phyloP scores from a whole-genome alignment of 2,113 vertebrate genomes.

The Nestor notabilis region DNA sequence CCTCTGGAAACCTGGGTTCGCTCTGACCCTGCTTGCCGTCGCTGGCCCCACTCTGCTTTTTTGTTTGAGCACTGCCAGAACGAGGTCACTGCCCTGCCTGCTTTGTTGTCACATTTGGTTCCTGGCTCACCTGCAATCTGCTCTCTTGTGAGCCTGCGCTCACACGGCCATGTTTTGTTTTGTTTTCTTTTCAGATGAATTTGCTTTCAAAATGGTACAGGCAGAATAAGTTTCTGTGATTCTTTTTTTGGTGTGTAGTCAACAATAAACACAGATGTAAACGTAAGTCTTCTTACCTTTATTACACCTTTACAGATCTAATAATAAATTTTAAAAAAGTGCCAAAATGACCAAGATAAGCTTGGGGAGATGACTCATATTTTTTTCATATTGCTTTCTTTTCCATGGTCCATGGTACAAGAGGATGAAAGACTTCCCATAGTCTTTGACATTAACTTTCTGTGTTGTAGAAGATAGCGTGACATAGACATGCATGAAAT shows the following conservation, averaged over 20 bases:
- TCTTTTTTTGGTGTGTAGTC: background rate
- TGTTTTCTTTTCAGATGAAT: background rate
- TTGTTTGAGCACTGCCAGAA: background rate
- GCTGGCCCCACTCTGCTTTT: background rate
- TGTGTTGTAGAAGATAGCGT: background rate
- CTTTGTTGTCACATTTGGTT: rapidly evolving
- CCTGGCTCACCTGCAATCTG: background rate
- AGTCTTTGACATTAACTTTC: background rate
- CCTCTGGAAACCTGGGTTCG: background rate
- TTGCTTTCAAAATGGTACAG: background rate
- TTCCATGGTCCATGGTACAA: background rate
- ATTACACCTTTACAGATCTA: background rate
- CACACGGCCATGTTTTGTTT: background rate
- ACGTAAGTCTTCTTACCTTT: background rate
- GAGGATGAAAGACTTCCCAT: background rate
- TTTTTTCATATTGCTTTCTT: background rate
- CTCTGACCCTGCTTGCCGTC: background rate
- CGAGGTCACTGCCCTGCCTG: rapidly evolving
- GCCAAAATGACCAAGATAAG: background rate
- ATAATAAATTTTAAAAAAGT: background rate
- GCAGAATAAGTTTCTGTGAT: background rate
- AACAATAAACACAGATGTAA: background rate
- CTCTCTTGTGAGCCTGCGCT: background rate
- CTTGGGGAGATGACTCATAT: background rate
- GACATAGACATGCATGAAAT: background rate